These are phyloP conservation scores for Spea hammondii DNA, from an alignment of 2,797 vertebrate genomes.

Conservation along the genomic window DNA sequence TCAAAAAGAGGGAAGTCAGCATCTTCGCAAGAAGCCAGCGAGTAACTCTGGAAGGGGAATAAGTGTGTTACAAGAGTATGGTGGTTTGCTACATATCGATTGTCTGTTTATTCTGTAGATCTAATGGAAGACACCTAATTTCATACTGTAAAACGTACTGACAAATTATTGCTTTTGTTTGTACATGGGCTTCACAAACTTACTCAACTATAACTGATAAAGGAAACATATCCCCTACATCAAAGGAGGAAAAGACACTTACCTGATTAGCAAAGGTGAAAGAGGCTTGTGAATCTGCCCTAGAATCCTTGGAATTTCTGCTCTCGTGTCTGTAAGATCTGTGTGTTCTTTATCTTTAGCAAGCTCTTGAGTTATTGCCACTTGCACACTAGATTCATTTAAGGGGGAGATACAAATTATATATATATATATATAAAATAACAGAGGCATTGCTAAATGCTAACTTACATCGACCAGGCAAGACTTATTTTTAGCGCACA, in stretches of 20 bases:
- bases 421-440: not conserved
- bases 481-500: too few species aligned
- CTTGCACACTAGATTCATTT: slow-evolving; percentile 58
- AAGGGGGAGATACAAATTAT: not conserved
- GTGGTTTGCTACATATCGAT: too few species aligned
- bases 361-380: not conserved
- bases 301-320: slow-evolving; percentile 62
- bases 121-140: too few species aligned
- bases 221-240: too few species aligned
- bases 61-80: too few species aligned
- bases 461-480: too few species aligned
- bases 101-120: too few species aligned
- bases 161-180: too few species aligned
- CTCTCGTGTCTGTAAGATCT: not conserved
- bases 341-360: rapidly evolving
- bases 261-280: slow-evolving; percentile 72
- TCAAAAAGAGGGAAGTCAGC: slow-evolving; percentile 71
- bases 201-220: too few species aligned
- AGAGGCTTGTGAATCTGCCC: slow-evolving; percentile 74
- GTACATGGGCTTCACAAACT: too few species aligned
- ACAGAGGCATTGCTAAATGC: not conserved
- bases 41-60: slow-evolving; percentile 67
- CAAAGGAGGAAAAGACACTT: slow-evolving; percentile 11
- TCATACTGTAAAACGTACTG: too few species aligned
- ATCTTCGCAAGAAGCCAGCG: slow-evolving; percentile 80